These are phyloP conservation scores for Hipparchia sbordonii DNA, from an alignment of 2,888 invertebrate genomes.

Conservation along the genomic window DNA sequence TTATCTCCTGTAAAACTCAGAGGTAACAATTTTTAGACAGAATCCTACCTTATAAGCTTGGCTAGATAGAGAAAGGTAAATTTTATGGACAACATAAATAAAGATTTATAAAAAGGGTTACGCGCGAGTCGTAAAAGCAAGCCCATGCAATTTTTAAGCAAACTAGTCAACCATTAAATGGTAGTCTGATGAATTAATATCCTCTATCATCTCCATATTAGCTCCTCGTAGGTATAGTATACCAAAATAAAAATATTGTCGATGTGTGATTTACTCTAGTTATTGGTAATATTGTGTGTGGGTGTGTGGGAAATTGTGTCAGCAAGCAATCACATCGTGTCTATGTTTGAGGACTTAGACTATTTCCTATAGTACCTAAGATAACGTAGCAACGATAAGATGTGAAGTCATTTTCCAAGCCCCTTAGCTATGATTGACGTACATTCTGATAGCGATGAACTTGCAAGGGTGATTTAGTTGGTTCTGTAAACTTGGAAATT, in stretches of 20 bases:
- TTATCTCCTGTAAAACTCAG: no score
- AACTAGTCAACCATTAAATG: background rate
- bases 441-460: constrained; percentile 5
- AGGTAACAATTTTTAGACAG: no score
- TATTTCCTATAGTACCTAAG: constrained; percentile 19
- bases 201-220: no score
- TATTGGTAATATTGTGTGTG: no score
- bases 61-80: background rate
- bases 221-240: no score
- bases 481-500: background rate
- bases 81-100: constrained; percentile 6
- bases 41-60: background rate
- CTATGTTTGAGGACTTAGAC: background rate
- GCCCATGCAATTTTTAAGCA: background rate
- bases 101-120: constrained; percentile 1
- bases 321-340: background rate
- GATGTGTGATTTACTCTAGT: no score
- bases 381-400: constrained; percentile 9
- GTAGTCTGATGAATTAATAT: background rate
- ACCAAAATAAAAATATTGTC: no score
- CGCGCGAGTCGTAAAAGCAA: background rate
- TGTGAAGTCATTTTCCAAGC: constrained; percentile 8
- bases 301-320: background rate
- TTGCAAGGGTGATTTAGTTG: constrained; percentile 9
- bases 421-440: constrained; percentile 4